Base-by-base conservation (phyloP, 2,888 invertebrate genomes). In the Parnassius apollo region DNA sequence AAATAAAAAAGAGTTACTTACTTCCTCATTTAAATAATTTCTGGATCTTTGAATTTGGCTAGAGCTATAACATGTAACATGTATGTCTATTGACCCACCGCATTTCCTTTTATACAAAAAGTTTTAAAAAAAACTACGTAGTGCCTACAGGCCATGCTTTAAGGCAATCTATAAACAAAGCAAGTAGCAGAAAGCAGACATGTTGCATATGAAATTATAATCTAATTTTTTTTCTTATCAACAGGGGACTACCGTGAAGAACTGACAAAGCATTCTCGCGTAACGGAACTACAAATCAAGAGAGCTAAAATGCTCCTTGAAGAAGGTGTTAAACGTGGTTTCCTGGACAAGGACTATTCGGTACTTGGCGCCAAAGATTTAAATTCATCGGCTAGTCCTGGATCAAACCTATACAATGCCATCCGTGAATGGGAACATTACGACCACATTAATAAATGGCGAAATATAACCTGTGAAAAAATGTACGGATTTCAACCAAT, bases 191-290 rank as follows among this genome's bases (percentile, higher is more conserved):
- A 35, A 18, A 35, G 35, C 35, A 7, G 35, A 35, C 35, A 35
- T 35, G 35, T 7, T 35, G 35, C 7, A 35, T 7, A 7, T 35
- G 7, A 35, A 35, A 4, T 3, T 35, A 35, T 7, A 35, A 7
- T 35, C 35, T 2, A 35, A 13, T n/a, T 9, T 49, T 18, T 18
- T 42, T 56, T 56, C 8, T 56, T 35, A 12, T 10, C 9, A 8
- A 7, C 77, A 90, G 91, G 91, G 49, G 88, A 91, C 66, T 91
- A 91, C 71, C 77, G 89, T 1, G 82, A 79, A 58, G 81, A 81
- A n/a, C 60, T 69, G 1, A 64, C 69, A 2, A 61, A 68, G 0
- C 78, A 80, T 58, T 61, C 83, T 0, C 69, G 63, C n/a, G 83
- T 85, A 1, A 82, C 85, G 0, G 70, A 70, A 1, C 67, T 72